Conservation (phyloP, 2,113 vertebrate genomes). For the Rutilus rutilus region DNA sequence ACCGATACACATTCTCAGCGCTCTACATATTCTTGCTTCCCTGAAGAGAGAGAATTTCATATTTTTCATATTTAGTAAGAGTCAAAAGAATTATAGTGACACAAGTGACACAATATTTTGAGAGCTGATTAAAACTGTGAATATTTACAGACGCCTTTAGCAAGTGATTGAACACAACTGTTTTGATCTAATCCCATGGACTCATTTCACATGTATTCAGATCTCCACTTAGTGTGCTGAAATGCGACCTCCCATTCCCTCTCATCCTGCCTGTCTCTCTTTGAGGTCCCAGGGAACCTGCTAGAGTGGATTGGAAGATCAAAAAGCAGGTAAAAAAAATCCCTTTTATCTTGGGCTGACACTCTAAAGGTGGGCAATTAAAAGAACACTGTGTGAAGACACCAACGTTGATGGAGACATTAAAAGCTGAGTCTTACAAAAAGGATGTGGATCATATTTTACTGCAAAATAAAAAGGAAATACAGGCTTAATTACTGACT, state of each 20-base stretch:
- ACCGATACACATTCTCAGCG: background rate
- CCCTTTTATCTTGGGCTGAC: background rate
- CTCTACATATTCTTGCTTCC: background rate
- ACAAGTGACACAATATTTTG: background rate
- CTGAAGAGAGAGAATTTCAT: background rate
- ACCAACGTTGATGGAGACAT: slow-evolving; percentile 13
- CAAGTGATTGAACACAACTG: background rate
- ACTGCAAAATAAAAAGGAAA: background rate
- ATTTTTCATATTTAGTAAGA: background rate
- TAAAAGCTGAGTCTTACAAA: background rate
- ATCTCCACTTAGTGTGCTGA: slow-evolving; percentile 53
- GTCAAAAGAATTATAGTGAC: background rate
- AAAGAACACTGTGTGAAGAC: slow-evolving; percentile 10
- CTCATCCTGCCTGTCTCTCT: slow-evolving; percentile 59
- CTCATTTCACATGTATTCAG: slow-evolving; percentile 31
- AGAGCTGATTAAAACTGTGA: slow-evolving; percentile 22
- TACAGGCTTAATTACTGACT: background rate
- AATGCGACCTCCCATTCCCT: background rate
- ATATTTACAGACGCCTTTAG: slow-evolving; percentile 17
- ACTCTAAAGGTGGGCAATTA: slow-evolving; percentile 27
- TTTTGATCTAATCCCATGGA: slow-evolving; percentile 29
- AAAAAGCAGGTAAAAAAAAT: slow-evolving; percentile 34
- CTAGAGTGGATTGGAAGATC: slow-evolving; percentile 26
- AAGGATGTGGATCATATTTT: background rate
- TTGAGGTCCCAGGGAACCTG: background rate